phyloP scores from a whole-genome alignment of 2,797 vertebrate genomes.

The Clarias pachynema region DNA sequence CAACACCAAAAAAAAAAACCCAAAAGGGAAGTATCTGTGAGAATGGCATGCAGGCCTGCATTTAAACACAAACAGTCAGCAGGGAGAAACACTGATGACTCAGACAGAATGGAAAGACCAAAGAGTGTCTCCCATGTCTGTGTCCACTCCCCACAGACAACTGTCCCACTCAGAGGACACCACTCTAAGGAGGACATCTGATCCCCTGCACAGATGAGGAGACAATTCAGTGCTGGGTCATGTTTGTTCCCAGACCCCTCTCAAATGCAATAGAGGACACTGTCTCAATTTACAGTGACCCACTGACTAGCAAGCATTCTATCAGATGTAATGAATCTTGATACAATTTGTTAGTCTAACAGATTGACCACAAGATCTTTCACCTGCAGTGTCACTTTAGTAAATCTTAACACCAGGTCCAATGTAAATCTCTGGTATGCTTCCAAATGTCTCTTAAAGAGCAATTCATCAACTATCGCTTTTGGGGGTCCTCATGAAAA shows the following conservation, averaged over 20 bases:
- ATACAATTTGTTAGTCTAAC: background rate
- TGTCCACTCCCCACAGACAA: slow-evolving; percentile 56
- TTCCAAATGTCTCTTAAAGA: slow-evolving; percentile 17
- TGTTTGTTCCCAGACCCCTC: slow-evolving; percentile 41
- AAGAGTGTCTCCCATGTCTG: slow-evolving; percentile 35
- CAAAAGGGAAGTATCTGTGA: background rate
- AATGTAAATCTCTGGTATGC: background rate
- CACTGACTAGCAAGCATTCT: background rate
- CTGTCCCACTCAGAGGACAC: slow-evolving; percentile 47
- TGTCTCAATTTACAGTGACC: slow-evolving; percentile 25
- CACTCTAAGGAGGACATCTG: slow-evolving; percentile 47
- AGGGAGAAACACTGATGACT: slow-evolving; percentile 24
- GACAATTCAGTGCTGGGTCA: slow-evolving; percentile 43
- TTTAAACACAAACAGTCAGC: background rate
- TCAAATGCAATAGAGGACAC: slow-evolving; percentile 12
- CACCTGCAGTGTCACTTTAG: slow-evolving; percentile 11
- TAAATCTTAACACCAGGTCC: background rate
- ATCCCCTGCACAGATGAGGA: slow-evolving; percentile 47
- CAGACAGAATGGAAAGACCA: slow-evolving; percentile 20
- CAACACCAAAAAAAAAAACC: background rate
- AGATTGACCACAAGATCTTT: slow-evolving; percentile 19
- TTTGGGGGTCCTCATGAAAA: slow-evolving; percentile 11
- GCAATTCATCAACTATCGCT: slow-evolving; percentile 10
- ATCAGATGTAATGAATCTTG: background rate
- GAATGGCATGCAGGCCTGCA: background rate